Evolutionary conservation across 2,797 vertebrate genomes (phyloP).

Genomic region (Lophotriccus pileatus): DNA sequence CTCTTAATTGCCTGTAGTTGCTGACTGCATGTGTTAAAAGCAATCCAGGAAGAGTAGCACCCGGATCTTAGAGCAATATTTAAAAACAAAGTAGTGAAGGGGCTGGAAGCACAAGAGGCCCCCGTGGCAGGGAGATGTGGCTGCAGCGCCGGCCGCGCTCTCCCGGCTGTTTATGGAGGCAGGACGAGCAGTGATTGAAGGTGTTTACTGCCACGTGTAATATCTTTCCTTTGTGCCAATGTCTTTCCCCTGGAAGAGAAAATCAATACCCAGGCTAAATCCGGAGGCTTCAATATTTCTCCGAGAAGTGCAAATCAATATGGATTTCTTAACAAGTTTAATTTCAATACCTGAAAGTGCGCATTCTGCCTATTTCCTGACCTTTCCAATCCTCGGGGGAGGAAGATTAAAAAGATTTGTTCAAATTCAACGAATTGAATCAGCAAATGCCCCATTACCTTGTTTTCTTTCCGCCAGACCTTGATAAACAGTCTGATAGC

Average conservation of each 20-base stretch:
- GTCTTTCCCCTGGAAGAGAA: conserved; percentile 49
- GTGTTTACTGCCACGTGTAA: conserved; percentile 44
- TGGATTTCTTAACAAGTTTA: conserved; percentile 65
- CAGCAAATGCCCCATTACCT: conserved; percentile 35
- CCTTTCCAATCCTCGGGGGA: conserved; percentile 15
- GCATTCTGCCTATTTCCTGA: conserved; percentile 37
- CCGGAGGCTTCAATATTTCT: conserved; percentile 53
- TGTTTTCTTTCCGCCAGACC: not conserved
- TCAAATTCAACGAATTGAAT: conserved; percentile 27
- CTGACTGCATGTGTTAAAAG: conserved; percentile 72
- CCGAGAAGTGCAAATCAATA: conserved; percentile 57
- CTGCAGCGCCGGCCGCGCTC: not conserved
- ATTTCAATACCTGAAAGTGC: conserved; percentile 57
- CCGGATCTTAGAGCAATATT: conserved; percentile 57
- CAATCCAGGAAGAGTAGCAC: conserved; percentile 58
- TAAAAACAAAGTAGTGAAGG: conserved; percentile 57
- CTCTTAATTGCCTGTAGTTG: conserved; percentile 62
- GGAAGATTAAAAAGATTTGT: conserved; percentile 31
- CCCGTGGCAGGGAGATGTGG: not conserved
- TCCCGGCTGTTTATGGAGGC: not conserved
- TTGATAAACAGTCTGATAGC: not conserved
- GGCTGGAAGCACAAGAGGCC: not conserved
- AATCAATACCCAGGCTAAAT: conserved; percentile 57
- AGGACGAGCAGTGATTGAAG: not conserved
- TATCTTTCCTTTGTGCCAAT: not conserved